Base-by-base conservation (phyloP, 2,797 vertebrate species). In the Cuculus canorus region DNA sequence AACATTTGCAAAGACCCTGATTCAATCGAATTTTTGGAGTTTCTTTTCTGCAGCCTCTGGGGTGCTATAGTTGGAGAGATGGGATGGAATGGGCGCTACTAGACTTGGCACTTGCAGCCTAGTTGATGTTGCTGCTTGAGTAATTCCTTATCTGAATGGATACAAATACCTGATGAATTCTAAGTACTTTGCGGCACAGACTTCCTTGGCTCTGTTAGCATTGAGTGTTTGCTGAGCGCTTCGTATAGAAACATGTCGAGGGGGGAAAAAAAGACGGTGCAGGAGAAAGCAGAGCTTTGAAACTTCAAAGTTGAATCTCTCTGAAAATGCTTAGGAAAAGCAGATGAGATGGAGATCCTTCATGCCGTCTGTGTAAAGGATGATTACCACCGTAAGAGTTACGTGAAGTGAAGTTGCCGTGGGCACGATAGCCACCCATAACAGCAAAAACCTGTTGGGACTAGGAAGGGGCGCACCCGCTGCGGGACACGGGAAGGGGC, bases 381-480 rank as follows among this genome's bases (percentile, higher is more conserved):
- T 35, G 33, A 24, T 77, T 45, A 53, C 10, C 18, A 28, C n/a
- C 5, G 2, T 33, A 70, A 70, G 33, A 19, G 13, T 8, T 10
- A 7, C 2, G 15, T 12, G 19, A n/a, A 54, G 19, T 5, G 27
- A 35, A 48, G 50, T 33, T 11, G 30, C 52, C 24, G 2, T 2
- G 12, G 37, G 24, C 23, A 24, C 9, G 22, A 7, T 5, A 30
- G 13, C 3, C 13, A 24, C n/a, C 9, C 21, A 1, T 14, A 23
- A 22, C 4, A 17, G 17, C 19, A 33, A n/a, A 63, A 43, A 16
- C 2, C 1, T 4, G n/a, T 13, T 17, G 15, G 22, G 41, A 3
- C 15, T 10, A 11, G 1, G 1, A 43, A n/a, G 54, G 23, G 23
- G 13, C 48, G 53, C 10, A 10, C 22, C 22, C 2, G 5, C 28